Conservation (phyloP, 2,797 vertebrate species). For the Chaetodon trifasciatus region DNA sequence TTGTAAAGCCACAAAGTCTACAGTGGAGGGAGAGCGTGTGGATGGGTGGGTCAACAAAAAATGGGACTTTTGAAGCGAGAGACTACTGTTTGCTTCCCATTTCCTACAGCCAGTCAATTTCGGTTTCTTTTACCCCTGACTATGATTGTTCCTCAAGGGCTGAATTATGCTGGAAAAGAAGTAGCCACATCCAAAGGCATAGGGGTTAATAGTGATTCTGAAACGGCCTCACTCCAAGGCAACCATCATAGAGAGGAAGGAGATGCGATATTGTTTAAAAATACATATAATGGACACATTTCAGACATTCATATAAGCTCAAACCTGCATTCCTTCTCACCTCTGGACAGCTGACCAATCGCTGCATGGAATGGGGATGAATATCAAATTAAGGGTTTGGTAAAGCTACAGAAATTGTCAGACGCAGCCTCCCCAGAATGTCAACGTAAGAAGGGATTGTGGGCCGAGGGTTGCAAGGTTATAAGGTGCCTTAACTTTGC, state of each 20-base stretch:
- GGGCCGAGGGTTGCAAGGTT: no score
- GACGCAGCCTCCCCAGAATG: no score
- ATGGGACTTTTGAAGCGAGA: background rate
- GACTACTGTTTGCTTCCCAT: background rate
- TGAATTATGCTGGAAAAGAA: background rate
- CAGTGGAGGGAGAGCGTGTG: background rate
- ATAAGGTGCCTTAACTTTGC: no score
- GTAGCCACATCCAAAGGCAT: background rate
- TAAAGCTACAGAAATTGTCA: no score
- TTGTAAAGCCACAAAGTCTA: background rate
- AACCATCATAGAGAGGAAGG: background rate
- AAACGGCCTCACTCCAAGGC: background rate
- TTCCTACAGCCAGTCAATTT: background rate
- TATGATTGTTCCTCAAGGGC: no score
- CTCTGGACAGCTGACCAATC: no score
- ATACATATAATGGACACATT: no score
- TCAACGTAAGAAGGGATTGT: no score
- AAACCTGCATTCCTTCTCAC: no score
- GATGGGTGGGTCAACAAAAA: background rate
- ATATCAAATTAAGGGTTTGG: no score
- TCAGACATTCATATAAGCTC: no score
- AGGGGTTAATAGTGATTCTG: background rate
- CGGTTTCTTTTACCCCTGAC: background rate
- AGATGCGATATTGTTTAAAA: background rate
- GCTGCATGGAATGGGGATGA: no score